phyloP scores from a whole-genome alignment of 2,888 invertebrate species.

The Leptinotarsa haldemani region DNA sequence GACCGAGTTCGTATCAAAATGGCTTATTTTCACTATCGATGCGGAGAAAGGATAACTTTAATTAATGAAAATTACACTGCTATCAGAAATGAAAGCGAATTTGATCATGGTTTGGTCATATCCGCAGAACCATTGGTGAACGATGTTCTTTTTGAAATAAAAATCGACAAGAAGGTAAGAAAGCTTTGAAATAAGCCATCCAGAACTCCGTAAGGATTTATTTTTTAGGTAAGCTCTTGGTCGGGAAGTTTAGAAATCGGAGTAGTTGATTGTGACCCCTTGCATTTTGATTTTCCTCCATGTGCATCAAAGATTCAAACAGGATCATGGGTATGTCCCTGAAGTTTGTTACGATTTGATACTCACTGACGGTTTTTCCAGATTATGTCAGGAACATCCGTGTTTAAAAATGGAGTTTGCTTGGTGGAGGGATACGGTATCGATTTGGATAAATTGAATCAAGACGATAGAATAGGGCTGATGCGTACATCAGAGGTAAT shows the following conservation, averaged over 20 bases:
- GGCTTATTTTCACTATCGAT: conserved; percentile 80
- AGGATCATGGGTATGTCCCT: conserved; percentile 80
- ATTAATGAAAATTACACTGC: conserved; percentile 88
- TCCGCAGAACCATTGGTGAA: conserved; percentile 83
- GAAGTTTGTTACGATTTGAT: not conserved
- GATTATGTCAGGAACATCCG: conserved; percentile 89
- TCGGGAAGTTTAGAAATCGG: conserved; percentile 83
- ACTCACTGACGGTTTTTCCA: conserved; percentile 55
- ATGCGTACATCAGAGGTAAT: conserved; percentile 81
- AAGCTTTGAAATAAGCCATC: conserved; percentile 7
- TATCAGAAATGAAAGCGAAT: conserved; percentile 81
- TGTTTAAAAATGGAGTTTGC: conserved; percentile 86
- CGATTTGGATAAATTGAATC: conserved; percentile 84
- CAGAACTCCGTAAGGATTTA: not conserved
- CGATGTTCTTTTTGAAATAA: conserved; percentile 87
- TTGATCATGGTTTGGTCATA: conserved; percentile 89
- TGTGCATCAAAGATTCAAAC: conserved; percentile 83
- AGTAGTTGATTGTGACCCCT: conserved; percentile 77
- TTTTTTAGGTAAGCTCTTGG: conserved; percentile 80
- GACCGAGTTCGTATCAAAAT: conserved; percentile 56
- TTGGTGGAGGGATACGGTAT: conserved; percentile 86
- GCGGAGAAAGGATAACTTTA: conserved; percentile 87
- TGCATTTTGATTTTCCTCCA: conserved; percentile 76
- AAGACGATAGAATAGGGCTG: conserved; percentile 87
- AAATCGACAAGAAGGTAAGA: conserved; percentile 89